Evolutionary conservation across 2,888 invertebrate species (phyloP).

Genomic region (Erebia epiphron): DNA sequence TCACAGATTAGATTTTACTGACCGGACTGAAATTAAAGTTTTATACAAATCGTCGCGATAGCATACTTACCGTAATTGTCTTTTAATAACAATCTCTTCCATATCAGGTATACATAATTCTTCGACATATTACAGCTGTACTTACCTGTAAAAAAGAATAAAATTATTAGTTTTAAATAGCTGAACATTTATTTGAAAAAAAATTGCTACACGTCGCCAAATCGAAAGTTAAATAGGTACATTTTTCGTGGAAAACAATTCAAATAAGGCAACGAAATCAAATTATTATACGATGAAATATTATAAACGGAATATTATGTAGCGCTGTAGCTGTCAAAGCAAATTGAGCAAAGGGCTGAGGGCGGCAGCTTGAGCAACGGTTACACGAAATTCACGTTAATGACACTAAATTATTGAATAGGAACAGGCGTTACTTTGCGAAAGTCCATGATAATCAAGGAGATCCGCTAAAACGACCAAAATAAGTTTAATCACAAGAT

Average conservation of each 20-base stretch:
- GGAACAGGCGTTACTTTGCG: no score
- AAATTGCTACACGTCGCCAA: background rate
- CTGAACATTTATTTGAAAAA: background rate
- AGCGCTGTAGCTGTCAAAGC: slow-evolving; percentile 9
- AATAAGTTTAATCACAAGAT: no score
- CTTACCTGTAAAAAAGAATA: slow-evolving; percentile 25
- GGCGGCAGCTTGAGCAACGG: background rate
- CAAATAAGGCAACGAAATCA: slow-evolving; percentile 15
- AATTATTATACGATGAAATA: slow-evolving; percentile 21
- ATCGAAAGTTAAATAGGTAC: background rate
- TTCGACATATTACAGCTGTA: background rate
- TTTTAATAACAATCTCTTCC: background rate
- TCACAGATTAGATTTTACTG: no score
- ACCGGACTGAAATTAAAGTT: no score
- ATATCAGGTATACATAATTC: background rate
- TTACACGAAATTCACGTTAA: background rate
- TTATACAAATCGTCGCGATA: no score
- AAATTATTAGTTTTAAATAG: background rate
- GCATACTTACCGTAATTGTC: no score
- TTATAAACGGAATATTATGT: slow-evolving; percentile 22
- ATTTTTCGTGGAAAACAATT: background rate
- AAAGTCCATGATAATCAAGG: no score
- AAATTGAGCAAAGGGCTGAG: slow-evolving; percentile 5
- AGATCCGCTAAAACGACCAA: no score
- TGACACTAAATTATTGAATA: no score